phyloP scores from a whole-genome alignment of 92 coral and sea anemone genomes.

The Phenganax stokvisi region DNA sequence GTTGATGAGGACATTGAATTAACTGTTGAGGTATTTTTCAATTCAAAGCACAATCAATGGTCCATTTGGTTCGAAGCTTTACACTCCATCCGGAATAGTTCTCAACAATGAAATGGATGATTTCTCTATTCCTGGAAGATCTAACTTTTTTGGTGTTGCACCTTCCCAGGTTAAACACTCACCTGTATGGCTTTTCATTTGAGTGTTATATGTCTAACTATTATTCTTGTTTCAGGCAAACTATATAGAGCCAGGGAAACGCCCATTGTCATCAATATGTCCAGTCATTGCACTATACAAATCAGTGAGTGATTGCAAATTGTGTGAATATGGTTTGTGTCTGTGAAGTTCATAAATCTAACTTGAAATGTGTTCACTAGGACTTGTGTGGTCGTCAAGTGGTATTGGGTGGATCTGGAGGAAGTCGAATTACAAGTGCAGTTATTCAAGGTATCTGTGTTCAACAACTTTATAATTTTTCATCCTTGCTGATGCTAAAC shows the following conservation, averaged over 20 bases:
- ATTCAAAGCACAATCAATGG: constrained; percentile 68
- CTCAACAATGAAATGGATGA: constrained; percentile 88
- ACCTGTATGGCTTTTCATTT: background rate
- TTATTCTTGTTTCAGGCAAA: constrained; percentile 61
- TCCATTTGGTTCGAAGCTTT: constrained; percentile 82
- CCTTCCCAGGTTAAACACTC: constrained; percentile 57
- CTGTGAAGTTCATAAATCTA: background rate
- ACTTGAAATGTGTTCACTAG: constrained; percentile 35
- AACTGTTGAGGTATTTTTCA: background rate
- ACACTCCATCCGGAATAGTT: constrained; percentile 77
- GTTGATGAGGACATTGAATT: background rate
- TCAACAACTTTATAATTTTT: background rate
- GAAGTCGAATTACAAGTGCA: constrained; percentile 71
- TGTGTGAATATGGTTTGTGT: too few species aligned
- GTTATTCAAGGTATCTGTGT: constrained; percentile 54
- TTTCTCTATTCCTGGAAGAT: constrained; percentile 63
- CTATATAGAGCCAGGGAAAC: constrained; percentile 71
- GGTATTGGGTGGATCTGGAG: constrained; percentile 83
- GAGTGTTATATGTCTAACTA: background rate
- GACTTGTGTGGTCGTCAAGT: constrained; percentile 75
- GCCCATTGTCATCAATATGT: constrained; percentile 66
- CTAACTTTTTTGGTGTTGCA: constrained; percentile 53
- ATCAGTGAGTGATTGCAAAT: constrained; percentile 49
- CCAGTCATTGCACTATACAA: constrained; percentile 75
- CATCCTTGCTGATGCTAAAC: background rate